phyloP scores from a whole-genome alignment of 2,888 invertebrate species.

The Drosophila paramelanica region DNA sequence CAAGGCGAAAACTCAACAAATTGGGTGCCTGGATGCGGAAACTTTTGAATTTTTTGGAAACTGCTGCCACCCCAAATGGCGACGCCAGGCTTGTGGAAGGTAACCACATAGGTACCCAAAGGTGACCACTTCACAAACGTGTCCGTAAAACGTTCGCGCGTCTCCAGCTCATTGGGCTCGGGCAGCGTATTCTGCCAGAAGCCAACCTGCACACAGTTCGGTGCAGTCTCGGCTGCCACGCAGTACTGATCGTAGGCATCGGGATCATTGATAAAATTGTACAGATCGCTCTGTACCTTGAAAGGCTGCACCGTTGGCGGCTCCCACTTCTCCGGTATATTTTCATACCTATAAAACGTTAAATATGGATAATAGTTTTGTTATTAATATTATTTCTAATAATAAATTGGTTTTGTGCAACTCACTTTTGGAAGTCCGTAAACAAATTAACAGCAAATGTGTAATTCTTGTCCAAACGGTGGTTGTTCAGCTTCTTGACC shows the following conservation, averaged over 20 bases:
- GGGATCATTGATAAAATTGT: conserved; percentile 95
- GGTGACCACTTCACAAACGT: conserved; percentile 99
- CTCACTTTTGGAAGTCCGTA: conserved; percentile 97
- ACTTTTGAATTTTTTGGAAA: conserved; percentile 96
- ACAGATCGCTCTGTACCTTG: conserved; percentile 95
- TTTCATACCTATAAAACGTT: conserved; percentile 88
- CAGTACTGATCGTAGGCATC: conserved; percentile 98
- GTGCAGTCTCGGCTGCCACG: conserved; percentile 93
- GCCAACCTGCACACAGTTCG: conserved; percentile 90
- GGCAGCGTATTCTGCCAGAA: conserved; percentile 96
- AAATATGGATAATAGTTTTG: neutral
- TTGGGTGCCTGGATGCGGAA: conserved; percentile 95
- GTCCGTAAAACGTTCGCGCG: conserved; percentile 96
- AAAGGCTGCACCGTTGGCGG: conserved; percentile 95
- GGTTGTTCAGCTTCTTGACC: conserved; percentile 94
- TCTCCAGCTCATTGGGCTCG: conserved; percentile 93
- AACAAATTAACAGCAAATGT: conserved; percentile 97
- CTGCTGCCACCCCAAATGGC: conserved; percentile 98
- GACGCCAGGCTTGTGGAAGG: conserved; percentile 97
- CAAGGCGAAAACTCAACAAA: conserved; percentile 99
- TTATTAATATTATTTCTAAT: neutral
- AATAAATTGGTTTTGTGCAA: neutral
- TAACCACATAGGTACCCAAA: conserved; percentile 97
- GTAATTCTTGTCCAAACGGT: conserved; percentile 98
- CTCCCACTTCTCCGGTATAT: conserved; percentile 96